Conservation (phyloP, 1,140 invertebrate species). For the Apis florea region DNA sequence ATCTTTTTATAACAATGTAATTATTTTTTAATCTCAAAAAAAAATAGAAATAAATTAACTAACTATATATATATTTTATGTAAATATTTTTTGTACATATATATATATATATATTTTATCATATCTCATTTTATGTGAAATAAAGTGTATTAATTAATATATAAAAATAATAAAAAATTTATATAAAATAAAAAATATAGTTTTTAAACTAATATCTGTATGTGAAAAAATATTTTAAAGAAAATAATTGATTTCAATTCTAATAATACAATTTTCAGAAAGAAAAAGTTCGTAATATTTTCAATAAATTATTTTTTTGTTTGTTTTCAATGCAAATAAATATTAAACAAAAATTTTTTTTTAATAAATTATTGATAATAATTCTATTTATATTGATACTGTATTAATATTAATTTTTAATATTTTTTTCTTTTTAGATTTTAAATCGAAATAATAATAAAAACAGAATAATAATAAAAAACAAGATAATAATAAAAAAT, state of each 20-base stretch:
- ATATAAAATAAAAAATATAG: not conserved
- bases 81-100: too few relatives aligned
- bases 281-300: not conserved
- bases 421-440: too few relatives aligned
- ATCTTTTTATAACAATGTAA: too few relatives aligned
- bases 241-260: not conserved
- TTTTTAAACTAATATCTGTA: not conserved
- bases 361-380: not conserved
- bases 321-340: constrained; percentile 1
- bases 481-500: not conserved
- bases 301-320: not conserved
- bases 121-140: too few relatives aligned
- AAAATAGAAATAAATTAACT: too few relatives aligned
- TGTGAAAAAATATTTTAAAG: not conserved
- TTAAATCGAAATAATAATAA: not conserved
- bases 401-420: too few relatives aligned
- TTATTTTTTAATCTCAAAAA: too few relatives aligned
- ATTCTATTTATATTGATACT: too few relatives aligned
- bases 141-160: too few relatives aligned
- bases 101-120: too few relatives aligned
- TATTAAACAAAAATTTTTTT: not conserved
- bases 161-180: not conserved
- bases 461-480: not conserved
- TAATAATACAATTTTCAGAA: not conserved
- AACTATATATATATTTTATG: too few relatives aligned